Percentiles rank a stretch among this genome's conserved stretches.
phyloP scores from a whole-genome alignment of 2,113 vertebrate species.

The Scortum barcoo region DNA sequence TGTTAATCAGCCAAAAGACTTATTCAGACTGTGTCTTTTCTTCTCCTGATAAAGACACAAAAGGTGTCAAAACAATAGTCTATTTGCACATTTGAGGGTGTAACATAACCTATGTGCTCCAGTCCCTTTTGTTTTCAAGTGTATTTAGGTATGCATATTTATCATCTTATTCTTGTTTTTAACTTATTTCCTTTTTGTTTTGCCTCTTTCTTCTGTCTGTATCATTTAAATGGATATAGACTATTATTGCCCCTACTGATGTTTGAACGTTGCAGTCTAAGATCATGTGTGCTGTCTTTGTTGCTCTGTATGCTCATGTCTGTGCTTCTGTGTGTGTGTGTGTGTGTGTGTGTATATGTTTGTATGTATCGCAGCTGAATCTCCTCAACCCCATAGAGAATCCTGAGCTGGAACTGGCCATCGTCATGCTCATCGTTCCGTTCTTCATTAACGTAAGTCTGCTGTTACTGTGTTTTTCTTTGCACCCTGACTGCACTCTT shows the following conservation, averaged over 20 bases:
- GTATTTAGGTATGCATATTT: too few relatives aligned
- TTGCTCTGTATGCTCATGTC: background rate
- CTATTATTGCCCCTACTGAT: background rate
- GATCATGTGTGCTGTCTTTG: background rate
- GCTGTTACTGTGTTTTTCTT: background rate
- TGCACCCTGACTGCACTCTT: background rate
- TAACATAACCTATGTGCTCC: too few relatives aligned
- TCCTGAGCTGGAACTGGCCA: constrained; percentile 94
- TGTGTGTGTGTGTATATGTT: constrained; percentile 24
- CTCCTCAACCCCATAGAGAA: constrained; percentile 93
- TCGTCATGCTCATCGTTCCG: constrained; percentile 98
- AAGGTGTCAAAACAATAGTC: background rate
- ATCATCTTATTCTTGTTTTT: too few relatives aligned
- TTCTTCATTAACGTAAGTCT: constrained; percentile 97
- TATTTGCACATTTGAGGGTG: background rate
- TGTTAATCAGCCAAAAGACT: background rate
- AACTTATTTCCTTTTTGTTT: too few relatives aligned
- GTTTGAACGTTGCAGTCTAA: background rate
- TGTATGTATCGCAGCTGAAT: constrained; percentile 87
- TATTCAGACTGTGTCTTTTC: background rate
- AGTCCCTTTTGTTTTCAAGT: too few relatives aligned
- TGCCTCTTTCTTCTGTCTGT: too few relatives aligned
- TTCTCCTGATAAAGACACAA: background rate
- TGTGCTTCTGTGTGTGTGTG: constrained; percentile 38
- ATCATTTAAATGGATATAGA: background rate